Percentiles rank a stretch among this genome's conserved stretches.
phyloP scores from a whole-genome alignment of 2,888 invertebrate species.

The Diaperis boleti region DNA sequence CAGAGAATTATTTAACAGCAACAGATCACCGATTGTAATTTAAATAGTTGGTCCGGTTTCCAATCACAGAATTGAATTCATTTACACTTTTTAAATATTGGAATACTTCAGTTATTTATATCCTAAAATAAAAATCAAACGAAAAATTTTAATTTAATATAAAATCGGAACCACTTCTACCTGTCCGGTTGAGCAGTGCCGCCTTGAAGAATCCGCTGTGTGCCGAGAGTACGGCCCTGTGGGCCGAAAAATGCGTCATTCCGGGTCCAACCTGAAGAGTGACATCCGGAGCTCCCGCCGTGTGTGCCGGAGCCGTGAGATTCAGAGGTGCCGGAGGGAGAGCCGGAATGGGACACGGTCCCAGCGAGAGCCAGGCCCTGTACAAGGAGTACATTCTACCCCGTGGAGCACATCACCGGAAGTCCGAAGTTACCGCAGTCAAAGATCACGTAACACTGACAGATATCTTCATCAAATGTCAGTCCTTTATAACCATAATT shows the following conservation, averaged over 20 bases:
- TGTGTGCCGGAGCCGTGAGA: constrained; percentile 47
- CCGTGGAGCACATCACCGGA: not conserved
- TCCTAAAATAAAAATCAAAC: too few species aligned
- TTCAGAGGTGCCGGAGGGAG: constrained; percentile 52
- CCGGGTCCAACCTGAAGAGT: constrained; percentile 74
- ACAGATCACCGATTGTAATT: too few species aligned
- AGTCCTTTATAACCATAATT: constrained; percentile 60
- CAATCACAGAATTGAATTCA: too few species aligned
- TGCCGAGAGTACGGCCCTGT: constrained; percentile 73
- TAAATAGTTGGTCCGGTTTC: too few species aligned
- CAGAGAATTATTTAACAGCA: too few species aligned
- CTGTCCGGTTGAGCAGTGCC: constrained; percentile 66
- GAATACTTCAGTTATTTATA: too few species aligned
- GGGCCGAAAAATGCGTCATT: constrained; percentile 77
- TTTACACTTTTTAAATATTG: too few species aligned
- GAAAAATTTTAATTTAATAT: too few species aligned
- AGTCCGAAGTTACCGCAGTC: constrained; percentile 44
- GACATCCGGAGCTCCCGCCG: constrained; percentile 69
- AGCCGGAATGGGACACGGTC: constrained; percentile 51
- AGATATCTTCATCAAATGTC: constrained; percentile 58
- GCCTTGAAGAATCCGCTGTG: constrained; percentile 81
- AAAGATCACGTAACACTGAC: constrained; percentile 55
- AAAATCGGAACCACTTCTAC: constrained; percentile 52
- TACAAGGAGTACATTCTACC: constrained; percentile 65
- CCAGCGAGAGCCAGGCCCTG: constrained; percentile 65